Evolutionary conservation across 2,888 invertebrate genomes (phyloP), one percentile per base, ranked within the genome.

Genomic region (Erannis defoliaria): DNA sequence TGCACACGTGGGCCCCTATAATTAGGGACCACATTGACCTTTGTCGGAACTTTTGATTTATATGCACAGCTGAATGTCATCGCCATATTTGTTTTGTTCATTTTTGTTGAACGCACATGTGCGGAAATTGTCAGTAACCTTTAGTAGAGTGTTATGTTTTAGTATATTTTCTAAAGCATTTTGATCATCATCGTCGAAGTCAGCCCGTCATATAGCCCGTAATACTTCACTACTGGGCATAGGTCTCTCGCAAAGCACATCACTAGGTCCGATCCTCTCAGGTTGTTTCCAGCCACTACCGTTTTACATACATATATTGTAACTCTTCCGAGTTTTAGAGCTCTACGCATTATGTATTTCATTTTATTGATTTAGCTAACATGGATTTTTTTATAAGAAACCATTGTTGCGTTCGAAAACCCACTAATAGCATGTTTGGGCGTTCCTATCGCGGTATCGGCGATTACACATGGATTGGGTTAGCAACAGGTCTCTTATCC

Each of bases 21-120:
- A 73, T 75, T 68, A 59, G 64, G 60, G 66, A 59, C 54, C 59
- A 67, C 70, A 72, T 71, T 77, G 75, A 74, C 74, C 72, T 74
- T 74, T 68, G 67, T 71, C 61, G 62, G 57, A 60, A 67, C 63
- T 64, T 62, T 61, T 64, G 67, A 67, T 53, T 26, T 26, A 57
- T 21, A 67, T 62, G 49, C 51, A 40, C 66, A 63, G 63, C 53
- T 63, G 63, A 62, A 64, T 66, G 64, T 64, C 68, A 62, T 53
- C 59, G 42, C 29, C 31, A 14, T 60, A 53, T 68, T 68, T 68
- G 63, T 62, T 64, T 59, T 57, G 43, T 60, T 53, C 56, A 42
- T 64, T 68, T 64, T 49, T 26, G 53, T 50, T 19, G 45, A 51
- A 48, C 33, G 6, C 62, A 64, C 63, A 67, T 65, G 64, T 61